Evolutionary conservation across 2,888 invertebrate species (phyloP), one percentile per base, ranked within the genome.

Genomic region (Cephus pulcher): DNA sequence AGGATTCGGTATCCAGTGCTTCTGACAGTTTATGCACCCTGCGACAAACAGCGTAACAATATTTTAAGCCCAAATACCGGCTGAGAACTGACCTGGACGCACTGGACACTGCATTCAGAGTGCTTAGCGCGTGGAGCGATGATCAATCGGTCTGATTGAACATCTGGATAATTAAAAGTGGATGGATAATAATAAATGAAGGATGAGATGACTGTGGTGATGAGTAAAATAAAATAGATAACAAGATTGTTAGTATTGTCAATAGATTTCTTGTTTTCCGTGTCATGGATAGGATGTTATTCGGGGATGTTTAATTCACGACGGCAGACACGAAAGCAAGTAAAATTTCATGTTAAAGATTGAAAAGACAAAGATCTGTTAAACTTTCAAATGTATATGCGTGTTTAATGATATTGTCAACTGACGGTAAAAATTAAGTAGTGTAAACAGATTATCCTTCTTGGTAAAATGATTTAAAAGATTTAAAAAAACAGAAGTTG

Each of bases 11-110:
- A 73, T 90, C 90, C 79, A 85, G 70, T n/a, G 83, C 78, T 71
- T 90, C 90, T 34, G 85, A 76, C 75, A 86, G 73, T 79, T 89
- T 90, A 78, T 86, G 86, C 78, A 84, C 80, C 82, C 90, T 90
- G 56, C 11, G 33, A 77, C 34, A 37, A 40, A 77, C 33, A 75
- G 30, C 32, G 35, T 11, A 32, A 32, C 33, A 74, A 35, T 12
- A 56, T 23, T 30, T n/a, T 34, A 32, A 71, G 40, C 12, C 37
- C 30, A 56, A 40, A 11, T 30, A 12, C 9, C 4, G 15, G 11
- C 74, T 40, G 12, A 11, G 11, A 12, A 70, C 23, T 75, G 2
- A 71, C 9, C 71, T 23, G 56, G 35, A 35, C 23, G 23, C 56
- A 23, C 56, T 56, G 56, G 56, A 56, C 56, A 56, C 23, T 56